Conservation (phyloP, 2,888 invertebrate genomes). For the Tortrix viridana region DNA sequence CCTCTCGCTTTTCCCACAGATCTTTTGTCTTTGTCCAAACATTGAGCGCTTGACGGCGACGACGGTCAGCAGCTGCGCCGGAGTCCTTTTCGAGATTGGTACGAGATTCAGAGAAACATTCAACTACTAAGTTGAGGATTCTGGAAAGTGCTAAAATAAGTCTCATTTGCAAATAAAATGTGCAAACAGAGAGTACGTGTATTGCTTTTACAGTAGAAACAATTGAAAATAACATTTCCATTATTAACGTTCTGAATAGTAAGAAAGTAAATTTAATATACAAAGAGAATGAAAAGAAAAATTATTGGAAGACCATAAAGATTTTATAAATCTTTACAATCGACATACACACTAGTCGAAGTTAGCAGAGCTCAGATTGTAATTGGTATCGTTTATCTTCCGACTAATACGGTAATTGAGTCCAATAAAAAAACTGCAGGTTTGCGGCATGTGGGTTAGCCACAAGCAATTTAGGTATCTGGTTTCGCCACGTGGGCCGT, state of each 20-base stretch:
- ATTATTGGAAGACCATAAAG: constrained; percentile 10
- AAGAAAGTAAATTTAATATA: background rate
- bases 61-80: constrained; percentile 77
- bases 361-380: constrained; percentile 27
- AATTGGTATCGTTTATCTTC: constrained; percentile 38
- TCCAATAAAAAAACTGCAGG: constrained; percentile 37
- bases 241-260: too few species aligned
- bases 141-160: constrained; percentile 13
- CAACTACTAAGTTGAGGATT: constrained; percentile 44
- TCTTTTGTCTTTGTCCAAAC: constrained; percentile 81
- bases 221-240: too few species aligned
- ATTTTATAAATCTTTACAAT: constrained; percentile 14
- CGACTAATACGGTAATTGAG: constrained; percentile 37
- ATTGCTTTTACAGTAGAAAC: background rate
- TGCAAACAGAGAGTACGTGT: background rate
- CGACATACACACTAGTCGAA: constrained; percentile 20
- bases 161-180: background rate
- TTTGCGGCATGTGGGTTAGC: constrained; percentile 49
- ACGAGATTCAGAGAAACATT: constrained; percentile 67
- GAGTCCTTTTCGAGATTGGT: constrained; percentile 78
- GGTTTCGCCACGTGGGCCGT: constrained; percentile 52
- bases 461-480: constrained; percentile 56
- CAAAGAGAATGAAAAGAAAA: background rate
- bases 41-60: constrained; percentile 67
- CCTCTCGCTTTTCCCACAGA: constrained; percentile 73